Percentiles rank a stretch among this genome's conserved stretches.
These are phyloP conservation scores for Piliocolobus tephrosceles DNA, from an alignment of 2,113 vertebrate species.

Conservation along the genomic window DNA sequence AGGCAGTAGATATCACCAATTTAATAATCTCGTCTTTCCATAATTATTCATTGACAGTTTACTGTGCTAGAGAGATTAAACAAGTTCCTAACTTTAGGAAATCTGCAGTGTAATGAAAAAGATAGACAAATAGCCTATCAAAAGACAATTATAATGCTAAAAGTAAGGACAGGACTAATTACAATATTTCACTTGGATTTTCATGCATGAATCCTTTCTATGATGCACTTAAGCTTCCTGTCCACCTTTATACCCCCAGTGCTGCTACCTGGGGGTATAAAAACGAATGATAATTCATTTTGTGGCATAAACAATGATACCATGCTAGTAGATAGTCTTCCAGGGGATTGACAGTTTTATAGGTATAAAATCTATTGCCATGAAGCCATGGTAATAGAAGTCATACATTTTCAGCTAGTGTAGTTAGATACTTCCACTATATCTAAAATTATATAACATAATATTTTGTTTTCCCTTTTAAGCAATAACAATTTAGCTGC, in stretches of 20 bases:
- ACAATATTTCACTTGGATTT: rapidly evolving
- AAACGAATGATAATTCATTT: too few relatives aligned
- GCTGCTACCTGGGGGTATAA: too few relatives aligned
- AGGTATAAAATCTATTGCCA: not conserved
- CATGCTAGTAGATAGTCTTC: rapidly evolving
- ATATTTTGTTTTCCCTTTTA: not conserved
- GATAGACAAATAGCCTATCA: not conserved
- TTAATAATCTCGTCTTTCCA: not conserved
- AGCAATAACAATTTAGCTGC: not conserved
- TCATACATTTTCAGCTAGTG: not conserved
- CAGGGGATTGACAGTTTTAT: too few relatives aligned
- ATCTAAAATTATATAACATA: not conserved
- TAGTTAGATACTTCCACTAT: not conserved
- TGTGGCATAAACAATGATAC: too few relatives aligned
- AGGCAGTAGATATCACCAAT: not conserved
- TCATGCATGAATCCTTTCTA: not conserved
- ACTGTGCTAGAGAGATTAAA: not conserved
- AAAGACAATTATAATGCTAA: not conserved
- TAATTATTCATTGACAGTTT: not conserved
- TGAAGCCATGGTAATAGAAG: not conserved
- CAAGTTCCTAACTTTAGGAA: not conserved
- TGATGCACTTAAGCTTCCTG: not conserved
- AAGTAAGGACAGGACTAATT: not conserved
- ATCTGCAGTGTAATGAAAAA: not conserved
- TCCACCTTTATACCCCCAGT: too few relatives aligned